Evolutionary conservation across 2,113 vertebrate genomes (phyloP).

Genomic region (Leucopsar rothschildi): DNA sequence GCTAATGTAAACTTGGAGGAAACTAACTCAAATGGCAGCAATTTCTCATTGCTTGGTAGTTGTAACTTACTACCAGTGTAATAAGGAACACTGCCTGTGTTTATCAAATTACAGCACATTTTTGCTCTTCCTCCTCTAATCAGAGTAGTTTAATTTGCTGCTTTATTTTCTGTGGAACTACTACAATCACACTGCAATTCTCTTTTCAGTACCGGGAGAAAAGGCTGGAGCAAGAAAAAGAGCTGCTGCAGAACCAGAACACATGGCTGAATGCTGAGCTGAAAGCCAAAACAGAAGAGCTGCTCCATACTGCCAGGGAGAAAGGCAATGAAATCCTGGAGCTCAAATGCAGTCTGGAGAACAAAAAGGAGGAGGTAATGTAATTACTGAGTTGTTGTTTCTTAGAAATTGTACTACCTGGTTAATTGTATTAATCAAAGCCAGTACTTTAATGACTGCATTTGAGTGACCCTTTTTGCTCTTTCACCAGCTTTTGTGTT

Average conservation of each 20-base stretch:
- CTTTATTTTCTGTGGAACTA: neutral
- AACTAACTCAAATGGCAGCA: neutral
- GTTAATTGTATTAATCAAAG: neutral
- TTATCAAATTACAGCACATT: neutral
- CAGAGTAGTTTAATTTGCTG: neutral
- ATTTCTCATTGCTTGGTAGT: neutral
- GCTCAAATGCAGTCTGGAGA: slow-evolving; percentile 88
- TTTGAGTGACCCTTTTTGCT: neutral
- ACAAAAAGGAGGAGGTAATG: slow-evolving; percentile 90
- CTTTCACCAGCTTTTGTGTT: neutral
- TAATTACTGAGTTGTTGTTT: neutral
- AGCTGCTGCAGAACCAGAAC: slow-evolving; percentile 85
- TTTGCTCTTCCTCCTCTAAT: neutral
- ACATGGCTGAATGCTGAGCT: slow-evolving; percentile 89
- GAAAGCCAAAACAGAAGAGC: slow-evolving; percentile 91
- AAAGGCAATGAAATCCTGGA: slow-evolving; percentile 93
- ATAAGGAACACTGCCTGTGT: neutral
- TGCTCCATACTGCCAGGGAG: slow-evolving; percentile 85
- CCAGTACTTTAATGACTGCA: neutral
- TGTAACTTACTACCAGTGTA: neutral
- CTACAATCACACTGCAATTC: neutral
- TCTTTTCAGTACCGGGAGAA: slow-evolving; percentile 87
- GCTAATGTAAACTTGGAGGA: neutral
- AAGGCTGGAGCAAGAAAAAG: slow-evolving; percentile 93
- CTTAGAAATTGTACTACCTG: neutral